Conservation (phyloP, 2,888 invertebrate species). For the Acholoe squamosa region DNA sequence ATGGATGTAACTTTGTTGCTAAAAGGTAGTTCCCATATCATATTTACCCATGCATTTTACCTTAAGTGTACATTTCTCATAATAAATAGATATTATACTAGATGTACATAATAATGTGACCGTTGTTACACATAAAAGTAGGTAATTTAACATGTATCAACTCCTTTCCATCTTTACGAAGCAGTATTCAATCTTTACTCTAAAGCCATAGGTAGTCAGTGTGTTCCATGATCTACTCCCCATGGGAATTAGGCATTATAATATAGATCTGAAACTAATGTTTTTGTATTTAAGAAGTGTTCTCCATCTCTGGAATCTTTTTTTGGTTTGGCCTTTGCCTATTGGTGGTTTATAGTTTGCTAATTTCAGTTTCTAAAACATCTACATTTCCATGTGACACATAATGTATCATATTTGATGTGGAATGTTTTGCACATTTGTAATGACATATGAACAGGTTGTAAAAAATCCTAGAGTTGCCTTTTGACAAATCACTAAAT, state of each 20-base stretch:
- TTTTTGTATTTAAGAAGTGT: neutral
- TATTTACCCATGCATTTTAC: neutral
- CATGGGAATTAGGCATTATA: slow-evolving; percentile 31
- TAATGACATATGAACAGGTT: too few relatives aligned
- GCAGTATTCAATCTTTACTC: neutral
- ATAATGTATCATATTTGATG: too few relatives aligned
- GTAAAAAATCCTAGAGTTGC: too few relatives aligned
- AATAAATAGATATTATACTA: neutral
- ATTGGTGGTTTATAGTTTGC: slow-evolving; percentile 7
- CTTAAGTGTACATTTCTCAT: slow-evolving; percentile 50
- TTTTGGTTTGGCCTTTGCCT: slow-evolving; percentile 12
- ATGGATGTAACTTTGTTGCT: neutral
- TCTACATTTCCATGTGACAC: neutral
- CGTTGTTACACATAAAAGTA: neutral
- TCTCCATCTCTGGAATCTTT: neutral
- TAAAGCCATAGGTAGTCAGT: neutral
- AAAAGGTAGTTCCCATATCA: neutral
- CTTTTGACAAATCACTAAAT: too few relatives aligned
- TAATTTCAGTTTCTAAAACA: neutral
- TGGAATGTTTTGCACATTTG: too few relatives aligned
- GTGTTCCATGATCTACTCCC: slow-evolving; percentile 22
- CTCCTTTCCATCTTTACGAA: neutral
- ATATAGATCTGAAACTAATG: slow-evolving; percentile 1
- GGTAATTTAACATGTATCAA: neutral
- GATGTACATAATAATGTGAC: slow-evolving; percentile 6